Evolutionary conservation across 2,113 vertebrate genomes (phyloP).

Genomic region (Apodemus sylvaticus): DNA sequence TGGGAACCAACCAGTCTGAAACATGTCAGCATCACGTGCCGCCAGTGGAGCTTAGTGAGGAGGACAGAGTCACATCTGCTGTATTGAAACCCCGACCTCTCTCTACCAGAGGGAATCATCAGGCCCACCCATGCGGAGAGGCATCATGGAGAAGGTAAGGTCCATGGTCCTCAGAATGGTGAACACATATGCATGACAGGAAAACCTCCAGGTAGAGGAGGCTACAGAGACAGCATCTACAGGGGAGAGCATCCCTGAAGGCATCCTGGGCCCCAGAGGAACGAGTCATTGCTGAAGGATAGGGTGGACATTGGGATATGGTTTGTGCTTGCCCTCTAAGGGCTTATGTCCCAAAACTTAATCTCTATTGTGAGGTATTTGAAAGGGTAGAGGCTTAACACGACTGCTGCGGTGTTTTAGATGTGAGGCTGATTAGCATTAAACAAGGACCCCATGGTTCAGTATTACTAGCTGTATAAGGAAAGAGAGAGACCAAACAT

Average conservation of each 20-base stretch:
- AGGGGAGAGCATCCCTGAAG: not conserved
- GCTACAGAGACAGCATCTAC: too few species aligned
- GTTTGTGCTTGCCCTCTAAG: not conserved
- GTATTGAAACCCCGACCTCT: not conserved
- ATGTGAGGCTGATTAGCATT: not conserved
- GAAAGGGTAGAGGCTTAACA: not conserved
- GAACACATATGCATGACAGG: not conserved
- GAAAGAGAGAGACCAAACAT: not conserved
- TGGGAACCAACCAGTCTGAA: not conserved
- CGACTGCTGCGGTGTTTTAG: not conserved
- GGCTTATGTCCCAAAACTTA: not conserved
- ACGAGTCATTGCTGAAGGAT: not conserved
- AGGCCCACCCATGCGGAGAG: not conserved
- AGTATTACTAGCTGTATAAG: not conserved
- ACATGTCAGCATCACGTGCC: fast-evolving
- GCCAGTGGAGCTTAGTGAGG: not conserved
- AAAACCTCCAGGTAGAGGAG: not conserved
- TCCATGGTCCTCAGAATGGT: not conserved
- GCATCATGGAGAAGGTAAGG: not conserved
- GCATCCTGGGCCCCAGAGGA: not conserved
- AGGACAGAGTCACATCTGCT: not conserved
- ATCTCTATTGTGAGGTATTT: not conserved
- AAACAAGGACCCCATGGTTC: not conserved
- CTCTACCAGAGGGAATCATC: not conserved
- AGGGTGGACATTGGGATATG: not conserved